Evolutionary conservation across 2,797 vertebrate species (phyloP).

Genomic region (Scolopax rusticola): DNA sequence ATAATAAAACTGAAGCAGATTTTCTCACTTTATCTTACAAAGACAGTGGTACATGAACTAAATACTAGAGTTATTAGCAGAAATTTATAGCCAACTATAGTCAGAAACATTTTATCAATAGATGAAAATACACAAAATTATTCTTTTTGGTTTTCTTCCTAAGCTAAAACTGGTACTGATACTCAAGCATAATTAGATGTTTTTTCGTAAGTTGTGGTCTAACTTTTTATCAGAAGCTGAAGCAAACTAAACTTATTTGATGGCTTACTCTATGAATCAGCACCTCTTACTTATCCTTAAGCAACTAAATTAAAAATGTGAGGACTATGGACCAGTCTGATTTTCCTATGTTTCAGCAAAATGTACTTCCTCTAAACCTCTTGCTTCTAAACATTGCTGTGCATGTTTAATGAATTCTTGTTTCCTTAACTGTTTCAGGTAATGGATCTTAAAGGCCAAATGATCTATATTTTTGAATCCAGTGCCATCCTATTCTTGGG

Average conservation of each 20-base stretch:
- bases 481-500: conserved; percentile 94
- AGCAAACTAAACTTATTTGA: not conserved
- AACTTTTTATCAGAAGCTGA: not conserved
- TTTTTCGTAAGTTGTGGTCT: not conserved
- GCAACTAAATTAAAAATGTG: not conserved
- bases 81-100: not conserved
- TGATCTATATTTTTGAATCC: conserved; percentile 96
- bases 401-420: not conserved
- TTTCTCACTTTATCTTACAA: not conserved
- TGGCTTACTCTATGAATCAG: not conserved
- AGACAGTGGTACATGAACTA: not conserved
- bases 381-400: not conserved
- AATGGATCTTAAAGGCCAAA: conserved; percentile 99
- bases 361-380: not conserved
- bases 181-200: not conserved
- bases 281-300: not conserved
- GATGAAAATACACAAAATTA: not conserved
- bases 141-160: not conserved
- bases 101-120: not conserved
- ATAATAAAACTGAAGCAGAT: not conserved
- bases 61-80: not conserved
- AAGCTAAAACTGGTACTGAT: not conserved
- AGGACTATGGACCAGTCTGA: not conserved
- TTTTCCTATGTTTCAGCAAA: not conserved
- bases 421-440: conserved; percentile 80